A percentile compares a stretch with the other conserved stretches of the same genome.
phyloP scores from a whole-genome alignment of 2,113 vertebrate genomes.

The Lontra canadensis region DNA sequence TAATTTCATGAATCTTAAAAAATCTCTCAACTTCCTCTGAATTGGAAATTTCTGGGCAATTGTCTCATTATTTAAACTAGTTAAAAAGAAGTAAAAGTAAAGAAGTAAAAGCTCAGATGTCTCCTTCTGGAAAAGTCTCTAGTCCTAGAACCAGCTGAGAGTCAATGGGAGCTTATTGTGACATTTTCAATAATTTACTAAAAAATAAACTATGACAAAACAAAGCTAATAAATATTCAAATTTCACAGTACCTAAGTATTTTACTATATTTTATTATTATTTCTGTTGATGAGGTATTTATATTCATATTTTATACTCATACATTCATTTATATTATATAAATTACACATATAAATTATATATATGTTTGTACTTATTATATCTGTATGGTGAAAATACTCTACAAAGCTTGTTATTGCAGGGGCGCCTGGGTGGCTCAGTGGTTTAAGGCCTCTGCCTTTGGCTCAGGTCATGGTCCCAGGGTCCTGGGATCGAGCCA shows the following conservation, averaged over 20 bases:
- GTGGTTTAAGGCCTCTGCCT: too few species aligned
- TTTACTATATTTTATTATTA: not conserved
- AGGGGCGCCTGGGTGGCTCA: not conserved
- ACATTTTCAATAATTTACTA: not conserved
- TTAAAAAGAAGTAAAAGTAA: not conserved
- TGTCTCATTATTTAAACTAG: not conserved
- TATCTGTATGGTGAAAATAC: not conserved
- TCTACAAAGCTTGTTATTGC: not conserved
- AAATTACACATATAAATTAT: not conserved
- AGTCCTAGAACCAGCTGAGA: not conserved
- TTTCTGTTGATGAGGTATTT: not conserved
- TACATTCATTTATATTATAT: not conserved
- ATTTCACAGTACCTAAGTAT: not conserved
- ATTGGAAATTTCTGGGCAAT: not conserved
- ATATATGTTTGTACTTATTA: not conserved
- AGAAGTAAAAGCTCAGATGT: not conserved
- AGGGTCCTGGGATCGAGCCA: too few species aligned
- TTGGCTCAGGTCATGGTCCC: too few species aligned
- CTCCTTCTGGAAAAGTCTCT: not conserved
- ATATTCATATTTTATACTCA: not conserved
- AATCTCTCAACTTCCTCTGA: not conserved
- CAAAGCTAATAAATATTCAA: not conserved
- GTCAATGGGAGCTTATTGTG: not conserved
- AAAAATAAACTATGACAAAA: not conserved
- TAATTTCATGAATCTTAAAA: not conserved